phyloP scores from a whole-genome alignment of 64 coral and sea anemone genomes.

The Montipora cactus region DNA sequence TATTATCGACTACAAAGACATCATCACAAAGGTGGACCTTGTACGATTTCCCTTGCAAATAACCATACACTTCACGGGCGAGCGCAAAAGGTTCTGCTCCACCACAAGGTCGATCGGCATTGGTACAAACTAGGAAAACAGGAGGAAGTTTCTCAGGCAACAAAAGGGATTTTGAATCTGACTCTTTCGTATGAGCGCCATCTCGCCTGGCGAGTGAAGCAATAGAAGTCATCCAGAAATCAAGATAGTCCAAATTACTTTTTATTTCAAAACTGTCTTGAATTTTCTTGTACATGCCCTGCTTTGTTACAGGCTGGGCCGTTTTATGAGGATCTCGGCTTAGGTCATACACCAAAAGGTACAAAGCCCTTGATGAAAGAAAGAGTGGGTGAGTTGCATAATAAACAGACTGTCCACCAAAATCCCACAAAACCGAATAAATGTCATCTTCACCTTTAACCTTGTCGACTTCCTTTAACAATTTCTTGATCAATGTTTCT shows the following conservation, averaged over 20 bases:
- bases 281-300: background rate
- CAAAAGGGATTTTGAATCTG: background rate
- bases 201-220: background rate
- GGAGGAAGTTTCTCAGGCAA: background rate
- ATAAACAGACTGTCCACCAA: too few relatives aligned
- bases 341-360: background rate
- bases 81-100: too few relatives aligned
- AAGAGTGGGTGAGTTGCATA: background rate
- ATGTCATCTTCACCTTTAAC: too few relatives aligned
- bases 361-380: constrained; percentile 4
- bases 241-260: background rate
- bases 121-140: too few relatives aligned
- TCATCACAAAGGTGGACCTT: background rate
- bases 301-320: background rate
- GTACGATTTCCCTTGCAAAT: background rate
- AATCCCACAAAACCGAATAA: too few relatives aligned
- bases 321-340: background rate
- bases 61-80: too few relatives aligned
- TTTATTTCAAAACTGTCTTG: background rate
- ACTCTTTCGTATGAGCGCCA: background rate
- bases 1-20: background rate
- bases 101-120: too few relatives aligned
- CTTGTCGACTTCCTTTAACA: background rate
- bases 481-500: background rate
- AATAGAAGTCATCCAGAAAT: constrained; percentile 21